Conservation (phyloP, 2,113 vertebrate genomes). For the Mustela nigripes region DNA sequence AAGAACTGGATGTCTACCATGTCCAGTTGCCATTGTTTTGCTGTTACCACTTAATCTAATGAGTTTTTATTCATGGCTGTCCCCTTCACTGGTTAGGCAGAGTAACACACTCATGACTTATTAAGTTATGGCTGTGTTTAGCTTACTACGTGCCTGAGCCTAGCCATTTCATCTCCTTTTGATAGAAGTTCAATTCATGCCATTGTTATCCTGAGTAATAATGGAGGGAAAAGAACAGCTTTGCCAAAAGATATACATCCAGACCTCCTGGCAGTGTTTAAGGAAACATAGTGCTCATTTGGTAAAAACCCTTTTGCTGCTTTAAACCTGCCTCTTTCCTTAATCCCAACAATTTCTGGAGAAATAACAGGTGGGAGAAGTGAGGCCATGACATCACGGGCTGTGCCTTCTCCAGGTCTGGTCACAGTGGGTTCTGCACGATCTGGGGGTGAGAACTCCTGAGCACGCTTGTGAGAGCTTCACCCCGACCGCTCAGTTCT, state of each 20-base stretch:
- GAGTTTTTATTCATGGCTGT: not conserved
- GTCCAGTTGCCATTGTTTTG: not conserved
- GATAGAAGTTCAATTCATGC: not conserved
- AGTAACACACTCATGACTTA: not conserved
- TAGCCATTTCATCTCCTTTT: constrained; percentile 26
- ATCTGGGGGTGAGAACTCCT: not conserved
- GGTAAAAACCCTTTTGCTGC: not conserved
- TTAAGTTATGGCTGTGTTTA: not conserved
- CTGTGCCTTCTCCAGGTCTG: not conserved
- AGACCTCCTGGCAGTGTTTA: not conserved
- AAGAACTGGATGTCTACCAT: not conserved
- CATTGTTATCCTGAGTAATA: constrained; percentile 45
- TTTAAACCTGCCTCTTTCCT: constrained; percentile 2
- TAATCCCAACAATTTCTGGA: not conserved
- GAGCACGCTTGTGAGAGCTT: not conserved
- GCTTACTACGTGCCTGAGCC: not conserved
- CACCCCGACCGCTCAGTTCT: not conserved
- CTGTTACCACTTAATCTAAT: not conserved
- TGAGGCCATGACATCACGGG: not conserved
- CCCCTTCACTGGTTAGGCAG: not conserved
- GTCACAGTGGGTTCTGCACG: not conserved
- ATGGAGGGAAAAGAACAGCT: constrained; percentile 13
- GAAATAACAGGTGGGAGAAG: not conserved
- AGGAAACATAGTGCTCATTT: not conserved
- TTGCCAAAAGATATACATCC: not conserved